A percentile compares a stretch with the other conserved stretches of the same genome.
Conservation (phyloP, 2,113 vertebrate genomes). For the Catharus fuscescens region DNA sequence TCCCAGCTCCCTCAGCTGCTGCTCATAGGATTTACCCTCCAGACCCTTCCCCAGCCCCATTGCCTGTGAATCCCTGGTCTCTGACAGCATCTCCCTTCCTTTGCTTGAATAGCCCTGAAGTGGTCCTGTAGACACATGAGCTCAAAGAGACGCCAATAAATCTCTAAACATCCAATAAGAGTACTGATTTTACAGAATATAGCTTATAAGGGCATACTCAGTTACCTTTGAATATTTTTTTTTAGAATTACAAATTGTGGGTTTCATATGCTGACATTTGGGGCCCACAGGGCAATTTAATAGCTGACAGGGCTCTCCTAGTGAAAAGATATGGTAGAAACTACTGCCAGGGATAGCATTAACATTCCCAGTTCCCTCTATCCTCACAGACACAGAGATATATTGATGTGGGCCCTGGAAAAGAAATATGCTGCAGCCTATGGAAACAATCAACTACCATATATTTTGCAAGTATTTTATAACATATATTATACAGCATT, state of each 20-base stretch:
- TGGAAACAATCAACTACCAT: neutral
- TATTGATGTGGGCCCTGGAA: neutral
- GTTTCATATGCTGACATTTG: neutral
- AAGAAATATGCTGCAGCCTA: neutral
- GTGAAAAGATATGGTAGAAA: neutral
- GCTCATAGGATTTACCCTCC: neutral
- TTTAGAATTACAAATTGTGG: neutral
- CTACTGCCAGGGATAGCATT: neutral
- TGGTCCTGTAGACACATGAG: neutral
- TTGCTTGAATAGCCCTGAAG: neutral
- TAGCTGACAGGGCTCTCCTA: neutral
- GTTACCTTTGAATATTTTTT: neutral
- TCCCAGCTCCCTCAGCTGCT: neutral
- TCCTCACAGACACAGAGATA: neutral
- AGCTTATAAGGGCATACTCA: neutral
- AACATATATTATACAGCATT: neutral
- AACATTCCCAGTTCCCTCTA: neutral
- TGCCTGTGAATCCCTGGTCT: neutral
- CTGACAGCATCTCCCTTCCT: neutral
- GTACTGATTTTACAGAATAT: neutral
- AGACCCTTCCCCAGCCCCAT: fast-evolving
- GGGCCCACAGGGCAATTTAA: neutral
- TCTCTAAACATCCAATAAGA: neutral
- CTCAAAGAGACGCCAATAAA: neutral
- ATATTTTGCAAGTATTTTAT: neutral